Evolutionary conservation across 2,888 invertebrate species (phyloP).

Genomic region (Maniola hyperantus): DNA sequence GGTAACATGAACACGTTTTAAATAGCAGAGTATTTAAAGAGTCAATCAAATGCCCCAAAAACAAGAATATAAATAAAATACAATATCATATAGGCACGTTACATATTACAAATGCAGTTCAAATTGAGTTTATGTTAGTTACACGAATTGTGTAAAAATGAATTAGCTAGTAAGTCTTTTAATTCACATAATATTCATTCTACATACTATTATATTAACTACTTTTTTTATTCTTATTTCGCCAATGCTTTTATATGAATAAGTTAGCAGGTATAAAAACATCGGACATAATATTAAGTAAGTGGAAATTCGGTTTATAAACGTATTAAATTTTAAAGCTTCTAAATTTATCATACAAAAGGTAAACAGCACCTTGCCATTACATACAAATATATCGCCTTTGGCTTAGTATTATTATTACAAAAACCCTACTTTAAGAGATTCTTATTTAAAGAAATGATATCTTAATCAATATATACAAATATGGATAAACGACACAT

Average conservation of each 20-base stretch:
- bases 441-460: slow-evolving; percentile 53
- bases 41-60: slow-evolving; percentile 34
- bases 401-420: slow-evolving; percentile 67
- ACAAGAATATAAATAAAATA: slow-evolving; percentile 37
- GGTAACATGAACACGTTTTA: slow-evolving; percentile 39
- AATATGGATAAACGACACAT: slow-evolving; percentile 51
- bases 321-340: slow-evolving; percentile 64
- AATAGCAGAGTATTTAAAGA: slow-evolving; percentile 26
- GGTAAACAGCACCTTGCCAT: slow-evolving; percentile 71
- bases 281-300: slow-evolving; percentile 39
- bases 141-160: slow-evolving; percentile 30
- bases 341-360: slow-evolving; percentile 58
- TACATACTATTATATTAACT: slow-evolving; percentile 16
- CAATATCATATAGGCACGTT: slow-evolving; percentile 42
- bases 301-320: slow-evolving; percentile 60
- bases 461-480: slow-evolving; percentile 50
- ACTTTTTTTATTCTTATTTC: background rate
- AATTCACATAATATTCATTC: slow-evolving; percentile 26
- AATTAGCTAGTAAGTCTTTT: slow-evolving; percentile 36
- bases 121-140: slow-evolving; percentile 27
- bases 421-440: slow-evolving; percentile 52
- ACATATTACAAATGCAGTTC: slow-evolving; percentile 38
- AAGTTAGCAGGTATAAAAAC: slow-evolving; percentile 27
- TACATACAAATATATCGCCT: slow-evolving; percentile 69
- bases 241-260: background rate